Evolutionary conservation across 2,888 invertebrate genomes (phyloP).

Genomic region (Pseudanteris insignis): DNA sequence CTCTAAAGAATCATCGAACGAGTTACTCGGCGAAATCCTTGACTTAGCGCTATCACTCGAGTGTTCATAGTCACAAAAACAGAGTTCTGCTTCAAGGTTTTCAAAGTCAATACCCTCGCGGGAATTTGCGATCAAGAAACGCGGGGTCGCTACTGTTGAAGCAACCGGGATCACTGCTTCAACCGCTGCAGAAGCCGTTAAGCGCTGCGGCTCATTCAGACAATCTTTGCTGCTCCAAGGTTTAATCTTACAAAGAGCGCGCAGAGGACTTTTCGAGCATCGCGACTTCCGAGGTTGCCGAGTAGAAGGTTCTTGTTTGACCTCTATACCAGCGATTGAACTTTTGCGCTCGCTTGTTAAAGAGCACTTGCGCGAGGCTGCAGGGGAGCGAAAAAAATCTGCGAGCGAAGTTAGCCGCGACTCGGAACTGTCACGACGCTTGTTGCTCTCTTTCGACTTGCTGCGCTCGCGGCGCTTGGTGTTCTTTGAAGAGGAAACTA

Average conservation of each 20-base stretch:
- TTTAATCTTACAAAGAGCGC: slow-evolving; percentile 59
- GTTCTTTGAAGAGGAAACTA: slow-evolving; percentile 52
- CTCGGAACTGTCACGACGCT: slow-evolving; percentile 63
- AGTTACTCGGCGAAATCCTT: slow-evolving; percentile 18
- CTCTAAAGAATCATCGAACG: slow-evolving; percentile 18
- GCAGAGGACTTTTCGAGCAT: slow-evolving; percentile 60
- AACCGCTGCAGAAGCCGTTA: neutral
- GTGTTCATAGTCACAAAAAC: slow-evolving; percentile 58
- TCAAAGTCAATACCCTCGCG: slow-evolving; percentile 65
- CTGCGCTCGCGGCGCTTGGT: slow-evolving; percentile 62
- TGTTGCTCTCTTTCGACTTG: slow-evolving; percentile 59
- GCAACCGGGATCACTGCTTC: slow-evolving; percentile 10
- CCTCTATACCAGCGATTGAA: slow-evolving; percentile 51
- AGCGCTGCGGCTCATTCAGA: slow-evolving; percentile 50
- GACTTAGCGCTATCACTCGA: slow-evolving; percentile 58
- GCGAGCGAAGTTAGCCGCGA: slow-evolving; percentile 59
- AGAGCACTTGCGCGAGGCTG: slow-evolving; percentile 63
- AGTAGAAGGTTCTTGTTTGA: slow-evolving; percentile 54
- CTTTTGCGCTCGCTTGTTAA: slow-evolving; percentile 56
- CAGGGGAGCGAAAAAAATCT: slow-evolving; percentile 63
- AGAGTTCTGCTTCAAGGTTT: slow-evolving; percentile 58
- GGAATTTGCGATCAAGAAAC: slow-evolving; percentile 60
- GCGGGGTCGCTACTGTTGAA: slow-evolving; percentile 48
- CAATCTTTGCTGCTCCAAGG: slow-evolving; percentile 63
- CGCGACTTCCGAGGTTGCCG: slow-evolving; percentile 57